Evolutionary conservation across 2,888 invertebrate species (phyloP), one percentile per base, ranked within the genome.

Genomic region (Thelaira solivaga): DNA sequence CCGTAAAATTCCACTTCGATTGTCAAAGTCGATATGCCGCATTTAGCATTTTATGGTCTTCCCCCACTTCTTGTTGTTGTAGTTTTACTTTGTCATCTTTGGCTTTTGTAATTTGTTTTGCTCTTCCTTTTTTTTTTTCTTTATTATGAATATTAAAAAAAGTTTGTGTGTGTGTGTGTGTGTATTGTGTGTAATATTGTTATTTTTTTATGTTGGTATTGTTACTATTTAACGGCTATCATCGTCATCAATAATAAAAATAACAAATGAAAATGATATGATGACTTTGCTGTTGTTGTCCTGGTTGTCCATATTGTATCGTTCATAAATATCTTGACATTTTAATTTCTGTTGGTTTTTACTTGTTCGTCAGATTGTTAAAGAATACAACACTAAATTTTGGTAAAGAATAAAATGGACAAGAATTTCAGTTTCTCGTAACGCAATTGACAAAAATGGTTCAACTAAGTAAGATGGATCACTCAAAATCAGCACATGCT

Each of bases 1-100:
- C 68, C 73, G 65, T 73, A 47, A 74, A 55, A 72, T 73, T 80
- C 65, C 65, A 61, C 80, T 79, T 76, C 80, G 76, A 59, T 62
- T 78, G 73, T 76, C 72, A 64, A 77, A 74, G 67, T 51, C 59
- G 69, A 78, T 74, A 53, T 62, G 64, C 34, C 47, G 39, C 57
- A 72, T 51, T 65, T 65, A 29, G 29, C 69, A 68, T 61, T 76
- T 76, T 49, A 72, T 39, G 51, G 62, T 57, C 29, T 68, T 57
- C 59, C 31, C 24, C 18, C 34, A 6, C 4, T 43, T 22, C n/a
- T 57, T 24, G 10, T 20, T 59, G 22, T 39, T 34, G 16, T 22
- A 31, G n/a, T 13, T 26, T 6, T 8, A 34, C 34, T 16, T 45
- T 34, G 18, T 51, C 55, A 31, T 57, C 45, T 31, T 67, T 34